These are phyloP conservation scores for Parnassius orleans DNA, from an alignment of 2,888 invertebrate species.

Conservation along the genomic window DNA sequence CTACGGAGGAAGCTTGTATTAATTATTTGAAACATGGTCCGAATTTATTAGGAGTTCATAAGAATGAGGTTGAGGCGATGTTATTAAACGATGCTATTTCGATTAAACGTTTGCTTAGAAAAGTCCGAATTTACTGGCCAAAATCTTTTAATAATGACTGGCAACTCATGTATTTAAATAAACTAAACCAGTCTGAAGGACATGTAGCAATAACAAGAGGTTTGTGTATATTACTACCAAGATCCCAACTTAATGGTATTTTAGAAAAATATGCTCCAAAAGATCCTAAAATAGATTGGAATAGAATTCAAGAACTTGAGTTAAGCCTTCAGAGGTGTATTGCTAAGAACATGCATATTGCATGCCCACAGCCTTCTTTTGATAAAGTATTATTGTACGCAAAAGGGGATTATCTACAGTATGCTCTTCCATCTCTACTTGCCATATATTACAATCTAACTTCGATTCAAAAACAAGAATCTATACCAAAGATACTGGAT, in stretches of 20 bases:
- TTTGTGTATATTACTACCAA: constrained; percentile 47
- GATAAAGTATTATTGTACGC: constrained; percentile 52
- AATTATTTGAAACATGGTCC: constrained; percentile 64
- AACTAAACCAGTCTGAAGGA: constrained; percentile 39
- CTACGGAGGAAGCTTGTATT: constrained; percentile 48
- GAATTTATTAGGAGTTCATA: constrained; percentile 42
- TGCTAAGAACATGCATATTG: constrained; percentile 60
- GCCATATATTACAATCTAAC: constrained; percentile 58
- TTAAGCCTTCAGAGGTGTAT: constrained; percentile 53
- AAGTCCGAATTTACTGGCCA: constrained; percentile 59
- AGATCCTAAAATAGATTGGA: constrained; percentile 54
- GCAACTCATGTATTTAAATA: constrained; percentile 39
- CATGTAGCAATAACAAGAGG: constrained; percentile 50
- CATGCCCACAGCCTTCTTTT: constrained; percentile 56
- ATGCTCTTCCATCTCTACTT: constrained; percentile 54
- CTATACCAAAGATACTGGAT: constrained; percentile 47
- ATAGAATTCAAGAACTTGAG: constrained; percentile 45
- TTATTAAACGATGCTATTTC: constrained; percentile 41
- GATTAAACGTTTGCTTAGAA: constrained; percentile 43
- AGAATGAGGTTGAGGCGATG: constrained; percentile 40
- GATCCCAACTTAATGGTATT: constrained; percentile 41
- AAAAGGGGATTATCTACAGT: constrained; percentile 62
- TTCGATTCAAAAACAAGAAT: constrained; percentile 36
- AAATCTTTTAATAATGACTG: constrained; percentile 46
- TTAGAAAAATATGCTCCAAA: constrained; percentile 52